phyloP scores from a whole-genome alignment of 2,797 vertebrate genomes.

The Lutjanus campechanus region DNA sequence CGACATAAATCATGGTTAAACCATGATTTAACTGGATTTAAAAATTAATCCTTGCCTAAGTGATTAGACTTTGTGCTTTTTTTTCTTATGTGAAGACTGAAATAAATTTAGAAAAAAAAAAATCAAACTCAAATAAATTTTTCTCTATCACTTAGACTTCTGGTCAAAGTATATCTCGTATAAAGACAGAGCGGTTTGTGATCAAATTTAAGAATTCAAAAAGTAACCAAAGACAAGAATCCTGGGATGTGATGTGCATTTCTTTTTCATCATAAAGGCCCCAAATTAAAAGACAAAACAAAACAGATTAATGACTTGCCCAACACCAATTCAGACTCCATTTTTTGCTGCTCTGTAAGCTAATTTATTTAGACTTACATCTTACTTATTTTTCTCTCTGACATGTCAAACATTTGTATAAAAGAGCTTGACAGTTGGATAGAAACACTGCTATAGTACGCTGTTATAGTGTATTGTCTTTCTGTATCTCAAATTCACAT shows the following conservation, averaged over 20 bases:
- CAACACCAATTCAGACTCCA: not conserved
- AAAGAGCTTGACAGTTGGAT: conserved; percentile 13
- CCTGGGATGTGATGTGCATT: not conserved
- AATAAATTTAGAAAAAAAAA: too few species aligned
- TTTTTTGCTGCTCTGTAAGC: not conserved
- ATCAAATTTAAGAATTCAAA: not conserved
- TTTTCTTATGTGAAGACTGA: not conserved
- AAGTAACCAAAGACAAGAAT: not conserved
- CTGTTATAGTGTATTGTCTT: too few species aligned
- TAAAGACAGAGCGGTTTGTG: not conserved
- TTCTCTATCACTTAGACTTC: not conserved
- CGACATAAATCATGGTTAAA: too few species aligned
- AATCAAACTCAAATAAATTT: not conserved
- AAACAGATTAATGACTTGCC: not conserved
- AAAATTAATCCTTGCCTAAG: not conserved
- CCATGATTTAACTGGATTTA: too few species aligned
- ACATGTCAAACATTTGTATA: conserved; percentile 25
- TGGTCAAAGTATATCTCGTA: not conserved
- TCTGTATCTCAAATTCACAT: conserved; percentile 30
- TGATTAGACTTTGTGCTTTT: not conserved
- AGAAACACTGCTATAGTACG: conserved; percentile 9
- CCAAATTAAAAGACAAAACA: not conserved
- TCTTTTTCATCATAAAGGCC: not conserved
- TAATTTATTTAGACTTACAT: conserved; percentile 14
- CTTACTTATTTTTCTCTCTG: not conserved